These are phyloP conservation scores for Prosopocoilus inquinatus DNA, from an alignment of 2,888 invertebrate genomes.

Conservation along the genomic window DNA sequence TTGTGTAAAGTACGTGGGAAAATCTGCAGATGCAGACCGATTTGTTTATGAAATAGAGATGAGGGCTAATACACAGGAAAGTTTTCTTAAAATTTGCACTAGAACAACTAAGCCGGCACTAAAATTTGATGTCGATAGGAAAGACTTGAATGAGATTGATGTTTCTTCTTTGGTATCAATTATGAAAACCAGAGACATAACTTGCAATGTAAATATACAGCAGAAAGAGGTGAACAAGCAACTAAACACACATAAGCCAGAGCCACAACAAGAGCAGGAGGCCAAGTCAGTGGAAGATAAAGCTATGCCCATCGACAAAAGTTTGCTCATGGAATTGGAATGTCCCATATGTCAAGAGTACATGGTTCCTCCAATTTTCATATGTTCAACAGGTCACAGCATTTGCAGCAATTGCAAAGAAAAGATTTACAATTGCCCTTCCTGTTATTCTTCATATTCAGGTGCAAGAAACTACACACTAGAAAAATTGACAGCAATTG, in stretches of 20 bases:
- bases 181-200: neutral
- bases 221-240: too few species aligned
- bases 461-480: neutral
- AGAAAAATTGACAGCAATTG: conserved; percentile 11
- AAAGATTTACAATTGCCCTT: neutral
- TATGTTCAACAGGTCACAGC: neutral
- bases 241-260: too few species aligned
- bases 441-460: neutral
- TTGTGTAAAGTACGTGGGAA: neutral
- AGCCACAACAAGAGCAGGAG: too few species aligned
- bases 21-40: neutral
- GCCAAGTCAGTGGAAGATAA: neutral
- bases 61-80: neutral
- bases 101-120: neutral
- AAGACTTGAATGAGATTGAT: neutral
- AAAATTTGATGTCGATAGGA: neutral
- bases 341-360: neutral
- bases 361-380: neutral
- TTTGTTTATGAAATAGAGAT: neutral
- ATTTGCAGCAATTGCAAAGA: neutral
- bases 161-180: neutral
- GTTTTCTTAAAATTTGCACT: neutral
- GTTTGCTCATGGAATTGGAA: neutral
- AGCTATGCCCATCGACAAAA: neutral
- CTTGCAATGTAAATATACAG: too few species aligned